These are phyloP conservation scores for Esperia sulphurella DNA, from an alignment of 2,888 invertebrate species.

Conservation along the genomic window DNA sequence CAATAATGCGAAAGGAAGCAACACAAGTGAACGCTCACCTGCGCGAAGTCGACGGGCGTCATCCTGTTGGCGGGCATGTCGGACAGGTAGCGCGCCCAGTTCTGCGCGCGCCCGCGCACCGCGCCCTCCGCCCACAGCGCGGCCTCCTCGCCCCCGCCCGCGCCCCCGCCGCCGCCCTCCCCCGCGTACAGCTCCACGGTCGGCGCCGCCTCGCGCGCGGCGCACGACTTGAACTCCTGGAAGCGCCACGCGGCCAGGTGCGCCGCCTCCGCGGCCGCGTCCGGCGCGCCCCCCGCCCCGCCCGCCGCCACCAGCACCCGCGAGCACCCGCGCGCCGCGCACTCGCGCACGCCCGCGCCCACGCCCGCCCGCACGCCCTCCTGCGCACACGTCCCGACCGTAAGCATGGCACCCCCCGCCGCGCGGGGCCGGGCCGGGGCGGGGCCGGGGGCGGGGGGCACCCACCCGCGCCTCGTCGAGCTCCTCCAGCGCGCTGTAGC, in stretches of 20 bases:
- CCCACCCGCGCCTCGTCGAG: constrained; percentile 51
- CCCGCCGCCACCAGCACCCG: constrained; percentile 74
- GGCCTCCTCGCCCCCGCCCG: constrained; percentile 80
- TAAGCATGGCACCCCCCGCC: neutral
- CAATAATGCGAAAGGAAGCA: no score
- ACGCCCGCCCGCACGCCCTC: constrained; percentile 60
- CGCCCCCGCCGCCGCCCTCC: constrained; percentile 75
- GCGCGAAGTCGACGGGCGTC: constrained; percentile 87
- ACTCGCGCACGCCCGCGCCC: constrained; percentile 53
- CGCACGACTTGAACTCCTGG: constrained; percentile 61
- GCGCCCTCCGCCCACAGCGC: constrained; percentile 79
- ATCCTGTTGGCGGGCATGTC: constrained; percentile 89
- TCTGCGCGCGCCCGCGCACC: constrained; percentile 84
- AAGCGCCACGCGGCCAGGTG: constrained; percentile 77
- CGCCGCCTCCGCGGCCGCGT: constrained; percentile 85
- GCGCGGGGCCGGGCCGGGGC: no score
- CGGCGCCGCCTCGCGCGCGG: constrained; percentile 16
- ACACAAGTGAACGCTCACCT: constrained; percentile 45
- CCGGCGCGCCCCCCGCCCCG: constrained; percentile 81
- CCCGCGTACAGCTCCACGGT: constrained; percentile 19
- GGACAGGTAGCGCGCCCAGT: constrained; percentile 85
- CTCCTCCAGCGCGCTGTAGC: constrained; percentile 46
- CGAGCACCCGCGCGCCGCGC: constrained; percentile 31
- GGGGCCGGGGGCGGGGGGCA: no score
- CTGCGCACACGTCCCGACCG: constrained; percentile 28